Conservation (phyloP, 1,140 invertebrate genomes). For the Battus philenor region DNA sequence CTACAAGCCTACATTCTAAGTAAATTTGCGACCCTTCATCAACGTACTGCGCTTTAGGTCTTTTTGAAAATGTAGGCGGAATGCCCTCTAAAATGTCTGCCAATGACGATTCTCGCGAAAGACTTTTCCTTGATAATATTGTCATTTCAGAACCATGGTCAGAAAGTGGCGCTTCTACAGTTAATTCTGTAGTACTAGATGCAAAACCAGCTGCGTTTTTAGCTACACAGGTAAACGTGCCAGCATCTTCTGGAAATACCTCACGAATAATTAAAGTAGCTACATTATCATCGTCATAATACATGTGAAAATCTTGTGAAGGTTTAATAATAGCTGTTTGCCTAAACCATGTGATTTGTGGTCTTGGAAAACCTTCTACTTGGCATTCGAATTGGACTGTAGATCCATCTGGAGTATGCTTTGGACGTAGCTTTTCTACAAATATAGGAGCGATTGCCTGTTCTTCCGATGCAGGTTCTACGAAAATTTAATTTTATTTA, state of each 20-base stretch:
- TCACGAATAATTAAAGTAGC: constrained; percentile 95
- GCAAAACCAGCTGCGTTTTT: constrained; percentile 96
- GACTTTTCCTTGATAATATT: constrained; percentile 85
- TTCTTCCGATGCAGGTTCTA: constrained; percentile 87
- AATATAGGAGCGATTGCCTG: constrained; percentile 89
- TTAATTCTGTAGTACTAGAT: constrained; percentile 92
- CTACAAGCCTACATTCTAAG: constrained; percentile 89
- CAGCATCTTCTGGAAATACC: constrained; percentile 97
- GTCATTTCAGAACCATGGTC: constrained; percentile 92
- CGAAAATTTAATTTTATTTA: constrained; percentile 36
- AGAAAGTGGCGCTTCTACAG: constrained; percentile 90
- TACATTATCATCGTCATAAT: constrained; percentile 94
- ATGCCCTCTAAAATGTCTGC: constrained; percentile 94
- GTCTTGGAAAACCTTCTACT: constrained; percentile 91
- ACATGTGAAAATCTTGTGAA: constrained; percentile 93
- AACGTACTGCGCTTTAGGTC: constrained; percentile 89
- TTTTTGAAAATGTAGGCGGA: constrained; percentile 93
- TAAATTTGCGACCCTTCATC: constrained; percentile 87
- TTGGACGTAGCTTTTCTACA: constrained; percentile 89
- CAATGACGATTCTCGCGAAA: constrained; percentile 92
- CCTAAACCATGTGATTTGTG: constrained; percentile 96
- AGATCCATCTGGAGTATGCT: constrained; percentile 89
- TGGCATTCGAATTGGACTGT: constrained; percentile 93
- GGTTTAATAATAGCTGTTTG: constrained; percentile 94
- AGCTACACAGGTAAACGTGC: constrained; percentile 96